Evolutionary conservation across 2,888 invertebrate genomes (phyloP).

Genomic region (Amiota communis): DNA sequence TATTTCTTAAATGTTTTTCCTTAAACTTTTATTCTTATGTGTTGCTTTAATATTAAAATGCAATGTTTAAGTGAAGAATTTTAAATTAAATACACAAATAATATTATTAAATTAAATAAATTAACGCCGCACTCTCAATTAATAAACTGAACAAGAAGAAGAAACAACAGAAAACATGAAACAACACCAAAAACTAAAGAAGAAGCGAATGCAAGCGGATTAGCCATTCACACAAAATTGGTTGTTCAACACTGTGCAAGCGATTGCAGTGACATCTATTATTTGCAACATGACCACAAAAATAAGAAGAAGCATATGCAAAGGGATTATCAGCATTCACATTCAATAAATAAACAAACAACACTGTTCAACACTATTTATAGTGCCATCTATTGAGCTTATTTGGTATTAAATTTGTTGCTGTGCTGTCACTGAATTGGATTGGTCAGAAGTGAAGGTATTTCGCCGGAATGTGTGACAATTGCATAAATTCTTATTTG

Average conservation of each 20-base stretch:
- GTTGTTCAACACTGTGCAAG: too few species aligned
- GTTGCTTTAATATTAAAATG: not conserved
- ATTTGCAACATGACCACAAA: too few species aligned
- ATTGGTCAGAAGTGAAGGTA: conserved; percentile 50
- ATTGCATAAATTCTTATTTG: conserved; percentile 54
- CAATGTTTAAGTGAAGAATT: not conserved
- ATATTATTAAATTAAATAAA: conserved; percentile 11
- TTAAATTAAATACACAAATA: conserved; percentile 12
- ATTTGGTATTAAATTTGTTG: too few species aligned
- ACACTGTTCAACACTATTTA: too few species aligned
- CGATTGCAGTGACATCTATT: too few species aligned
- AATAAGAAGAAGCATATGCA: too few species aligned
- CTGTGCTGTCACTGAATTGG: conserved; percentile 43
- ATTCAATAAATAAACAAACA: too few species aligned
- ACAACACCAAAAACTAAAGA: conserved; percentile 26
- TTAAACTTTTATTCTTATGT: not conserved
- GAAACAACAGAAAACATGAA: conserved; percentile 33
- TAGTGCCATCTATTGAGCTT: too few species aligned
- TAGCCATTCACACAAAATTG: too few species aligned
- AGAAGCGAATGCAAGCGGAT: not conserved
- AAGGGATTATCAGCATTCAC: too few species aligned
- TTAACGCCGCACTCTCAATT: conserved; percentile 32
- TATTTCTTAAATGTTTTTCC: not conserved
- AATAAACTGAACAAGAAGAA: conserved; percentile 19
- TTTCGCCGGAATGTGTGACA: conserved; percentile 42